Conservation (phyloP, 2,797 vertebrate genomes). For the Neopelma chrysocephalum region DNA sequence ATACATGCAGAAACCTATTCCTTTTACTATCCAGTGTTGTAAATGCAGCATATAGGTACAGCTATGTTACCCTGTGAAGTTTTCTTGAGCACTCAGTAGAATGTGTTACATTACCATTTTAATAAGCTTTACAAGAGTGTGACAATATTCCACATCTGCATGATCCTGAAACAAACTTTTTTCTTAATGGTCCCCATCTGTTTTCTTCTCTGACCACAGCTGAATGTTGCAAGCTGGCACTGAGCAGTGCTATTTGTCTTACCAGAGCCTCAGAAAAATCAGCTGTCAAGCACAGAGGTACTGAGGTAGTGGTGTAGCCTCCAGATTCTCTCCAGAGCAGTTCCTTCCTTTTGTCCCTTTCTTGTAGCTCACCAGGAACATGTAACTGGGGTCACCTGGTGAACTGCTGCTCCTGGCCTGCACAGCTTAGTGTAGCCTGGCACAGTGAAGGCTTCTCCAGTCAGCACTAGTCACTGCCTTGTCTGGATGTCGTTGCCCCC, state of each 20-base stretch:
- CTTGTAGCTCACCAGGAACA: background rate
- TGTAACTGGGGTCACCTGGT: background rate
- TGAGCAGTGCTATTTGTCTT: background rate
- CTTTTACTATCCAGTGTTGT: background rate
- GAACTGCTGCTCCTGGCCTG: slow-evolving; percentile 8
- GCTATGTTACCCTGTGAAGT: accelerated
- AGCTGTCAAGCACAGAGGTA: background rate
- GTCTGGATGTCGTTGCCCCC: slow-evolving; percentile 55
- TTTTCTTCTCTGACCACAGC: background rate
- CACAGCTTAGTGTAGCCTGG: background rate
- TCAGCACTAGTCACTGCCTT: slow-evolving; percentile 39
- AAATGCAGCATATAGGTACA: background rate
- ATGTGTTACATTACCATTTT: background rate
- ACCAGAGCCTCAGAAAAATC: background rate
- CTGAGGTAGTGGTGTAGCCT: background rate
- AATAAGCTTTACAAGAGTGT: background rate
- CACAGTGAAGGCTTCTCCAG: slow-evolving; percentile 20
- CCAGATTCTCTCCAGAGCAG: background rate
- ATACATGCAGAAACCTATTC: background rate
- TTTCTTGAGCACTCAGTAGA: background rate
- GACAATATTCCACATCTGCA: background rate
- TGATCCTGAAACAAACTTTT: background rate
- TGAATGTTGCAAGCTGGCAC: background rate
- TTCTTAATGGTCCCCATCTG: background rate
- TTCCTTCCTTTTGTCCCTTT: background rate